phyloP scores from a whole-genome alignment of 1,140 invertebrate genomes.

The Drosophila lacteicornis region DNA sequence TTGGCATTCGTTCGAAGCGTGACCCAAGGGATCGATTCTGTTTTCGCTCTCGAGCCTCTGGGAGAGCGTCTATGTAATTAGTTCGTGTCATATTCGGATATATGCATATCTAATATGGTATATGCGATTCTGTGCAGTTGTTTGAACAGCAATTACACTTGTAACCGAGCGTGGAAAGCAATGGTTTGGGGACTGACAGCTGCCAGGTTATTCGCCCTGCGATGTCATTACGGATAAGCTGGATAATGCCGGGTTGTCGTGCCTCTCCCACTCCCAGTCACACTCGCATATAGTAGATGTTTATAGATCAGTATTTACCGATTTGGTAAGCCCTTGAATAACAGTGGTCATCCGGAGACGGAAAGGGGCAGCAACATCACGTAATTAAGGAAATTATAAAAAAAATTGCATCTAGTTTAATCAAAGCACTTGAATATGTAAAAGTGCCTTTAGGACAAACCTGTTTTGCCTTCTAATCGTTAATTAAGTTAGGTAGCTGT shows the following conservation, averaged over 20 bases:
- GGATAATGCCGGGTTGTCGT: conserved; percentile 33
- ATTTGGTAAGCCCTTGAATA: conserved; percentile 20
- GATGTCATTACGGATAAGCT: conserved; percentile 54
- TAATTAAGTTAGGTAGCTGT: background rate
- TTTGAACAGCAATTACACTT: conserved; percentile 34
- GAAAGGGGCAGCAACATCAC: background rate
- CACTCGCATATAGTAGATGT: background rate
- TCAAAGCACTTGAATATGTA: background rate
- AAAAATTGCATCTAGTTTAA: background rate
- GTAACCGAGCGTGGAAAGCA: conserved; percentile 7
- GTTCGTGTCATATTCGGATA: conserved; percentile 28
- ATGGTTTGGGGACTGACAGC: conserved; percentile 9
- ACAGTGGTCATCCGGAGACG: background rate
- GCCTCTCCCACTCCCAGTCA: conserved; percentile 8
- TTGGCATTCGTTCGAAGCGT: conserved; percentile 25
- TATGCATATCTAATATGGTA: background rate
- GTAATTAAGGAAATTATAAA: conserved; percentile 27
- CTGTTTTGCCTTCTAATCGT: background rate
- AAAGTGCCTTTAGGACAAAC: background rate
- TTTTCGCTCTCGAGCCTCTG: conserved; percentile 5
- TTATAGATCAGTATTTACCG: conserved; percentile 12
- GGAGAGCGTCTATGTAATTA: conserved; percentile 22
- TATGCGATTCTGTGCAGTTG: conserved; percentile 18
- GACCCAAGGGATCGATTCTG: conserved; percentile 38
- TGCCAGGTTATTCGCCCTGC: conserved; percentile 13